Evolutionary conservation across 2,797 vertebrate species (phyloP).

Genomic region (Nyctalus aviator): DNA sequence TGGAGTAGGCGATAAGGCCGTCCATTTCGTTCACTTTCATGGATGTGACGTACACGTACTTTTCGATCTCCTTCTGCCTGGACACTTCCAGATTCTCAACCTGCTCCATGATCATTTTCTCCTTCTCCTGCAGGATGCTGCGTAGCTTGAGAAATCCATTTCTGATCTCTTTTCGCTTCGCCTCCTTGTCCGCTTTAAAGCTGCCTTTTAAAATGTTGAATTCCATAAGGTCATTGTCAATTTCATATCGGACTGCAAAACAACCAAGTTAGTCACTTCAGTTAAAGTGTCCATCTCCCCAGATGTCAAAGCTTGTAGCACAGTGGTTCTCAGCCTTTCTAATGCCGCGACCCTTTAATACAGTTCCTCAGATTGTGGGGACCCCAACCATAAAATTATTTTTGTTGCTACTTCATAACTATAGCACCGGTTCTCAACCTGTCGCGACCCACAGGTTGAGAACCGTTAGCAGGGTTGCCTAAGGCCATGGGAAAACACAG

Average conservation of each 20-base stretch:
- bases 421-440: too few relatives aligned
- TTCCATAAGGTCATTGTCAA: conserved; percentile 86
- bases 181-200: conserved; percentile 84
- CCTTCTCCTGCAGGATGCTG: conserved; percentile 81
- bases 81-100: conserved; percentile 84
- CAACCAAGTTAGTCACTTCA: conserved; percentile 57
- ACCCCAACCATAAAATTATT: too few relatives aligned
- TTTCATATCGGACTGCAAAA: conserved; percentile 82
- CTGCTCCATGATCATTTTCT: conserved; percentile 83
- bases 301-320: background rate
- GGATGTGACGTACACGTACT: conserved; percentile 74
- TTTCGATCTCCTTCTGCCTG: conserved; percentile 83
- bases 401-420: too few relatives aligned
- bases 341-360: too few relatives aligned
- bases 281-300: conserved; percentile 45
- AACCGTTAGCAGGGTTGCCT: too few relatives aligned
- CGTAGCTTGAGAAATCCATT: conserved; percentile 84
- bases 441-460: too few relatives aligned
- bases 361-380: too few relatives aligned
- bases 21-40: conserved; percentile 82
- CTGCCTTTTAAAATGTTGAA: conserved; percentile 83
- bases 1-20: conserved; percentile 83
- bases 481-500: too few relatives aligned
- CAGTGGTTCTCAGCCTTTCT: too few relatives aligned
- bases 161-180: conserved; percentile 82